Conservation (phyloP, 2,113 vertebrate species). For the Chunga burmeisteri region DNA sequence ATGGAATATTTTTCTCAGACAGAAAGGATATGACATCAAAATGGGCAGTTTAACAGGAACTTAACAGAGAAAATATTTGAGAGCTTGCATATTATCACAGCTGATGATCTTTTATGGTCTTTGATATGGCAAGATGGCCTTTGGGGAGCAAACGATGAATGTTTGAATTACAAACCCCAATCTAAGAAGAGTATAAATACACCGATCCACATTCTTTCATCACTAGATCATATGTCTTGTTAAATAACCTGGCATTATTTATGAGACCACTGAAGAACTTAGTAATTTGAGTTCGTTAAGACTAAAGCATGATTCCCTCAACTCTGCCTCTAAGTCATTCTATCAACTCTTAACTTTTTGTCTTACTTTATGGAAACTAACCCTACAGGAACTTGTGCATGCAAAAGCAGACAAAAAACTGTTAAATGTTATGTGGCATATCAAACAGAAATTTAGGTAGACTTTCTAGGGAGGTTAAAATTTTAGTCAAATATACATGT, state of each 20-base stretch:
- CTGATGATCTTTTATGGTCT: neutral
- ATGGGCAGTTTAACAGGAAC: neutral
- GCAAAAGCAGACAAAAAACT: neutral
- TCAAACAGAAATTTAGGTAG: neutral
- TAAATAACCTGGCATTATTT: neutral
- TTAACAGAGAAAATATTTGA: neutral
- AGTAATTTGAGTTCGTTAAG: neutral
- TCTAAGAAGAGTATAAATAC: neutral
- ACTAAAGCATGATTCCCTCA: neutral
- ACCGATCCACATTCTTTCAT: neutral
- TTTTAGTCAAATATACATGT: neutral
- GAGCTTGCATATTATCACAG: neutral
- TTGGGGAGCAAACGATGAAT: neutral
- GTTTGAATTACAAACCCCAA: neutral
- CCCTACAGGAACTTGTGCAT: neutral
- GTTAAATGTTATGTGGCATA: neutral
- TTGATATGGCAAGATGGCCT: neutral
- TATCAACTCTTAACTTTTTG: neutral
- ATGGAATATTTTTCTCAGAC: neutral
- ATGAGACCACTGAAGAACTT: neutral
- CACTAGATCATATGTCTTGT: neutral
- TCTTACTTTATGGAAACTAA: neutral
- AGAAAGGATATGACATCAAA: neutral
- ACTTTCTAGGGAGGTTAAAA: neutral
- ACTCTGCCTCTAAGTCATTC: neutral